Conservation (phyloP, 2,113 vertebrate genomes). For the Pseudonaja textilis region DNA sequence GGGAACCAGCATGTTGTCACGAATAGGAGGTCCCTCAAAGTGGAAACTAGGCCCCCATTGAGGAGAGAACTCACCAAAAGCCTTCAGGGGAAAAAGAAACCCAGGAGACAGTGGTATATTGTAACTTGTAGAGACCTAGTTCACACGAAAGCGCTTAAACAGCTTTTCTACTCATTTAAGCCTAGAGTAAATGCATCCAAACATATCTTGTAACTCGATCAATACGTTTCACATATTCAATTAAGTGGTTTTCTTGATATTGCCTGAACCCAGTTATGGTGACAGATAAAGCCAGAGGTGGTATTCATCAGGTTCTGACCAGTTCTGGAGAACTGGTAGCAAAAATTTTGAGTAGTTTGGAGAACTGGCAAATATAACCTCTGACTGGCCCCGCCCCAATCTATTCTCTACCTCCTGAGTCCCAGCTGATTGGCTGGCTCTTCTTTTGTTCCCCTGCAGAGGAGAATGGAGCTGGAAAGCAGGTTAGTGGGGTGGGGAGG, state of each 20-base stretch:
- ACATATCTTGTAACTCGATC: neutral
- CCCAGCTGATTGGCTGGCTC: too few species aligned
- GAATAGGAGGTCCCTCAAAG: neutral
- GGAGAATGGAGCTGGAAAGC: too few species aligned
- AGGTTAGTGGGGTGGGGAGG: too few species aligned
- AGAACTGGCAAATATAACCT: too few species aligned
- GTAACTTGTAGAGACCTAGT: neutral
- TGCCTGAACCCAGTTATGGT: neutral
- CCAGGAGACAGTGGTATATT: neutral
- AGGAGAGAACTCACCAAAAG: neutral
- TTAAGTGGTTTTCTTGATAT: neutral
- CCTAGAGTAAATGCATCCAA: neutral
- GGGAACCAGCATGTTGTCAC: neutral
- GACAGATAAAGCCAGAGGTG: too few species aligned
- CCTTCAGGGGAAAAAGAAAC: neutral
- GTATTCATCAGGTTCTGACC: too few species aligned
- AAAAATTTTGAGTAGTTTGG: too few species aligned
- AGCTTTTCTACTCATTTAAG: neutral
- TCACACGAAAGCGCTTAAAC: neutral
- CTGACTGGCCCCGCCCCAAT: too few species aligned
- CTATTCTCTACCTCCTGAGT: too few species aligned
- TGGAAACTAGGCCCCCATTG: neutral
- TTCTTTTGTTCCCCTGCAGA: too few species aligned
- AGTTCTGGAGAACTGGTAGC: too few species aligned
- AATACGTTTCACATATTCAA: neutral